A percentile compares a stretch with the other conserved stretches of the same genome.
phyloP scores from a whole-genome alignment of 2,113 vertebrate genomes.

The Nycticorax nycticorax region DNA sequence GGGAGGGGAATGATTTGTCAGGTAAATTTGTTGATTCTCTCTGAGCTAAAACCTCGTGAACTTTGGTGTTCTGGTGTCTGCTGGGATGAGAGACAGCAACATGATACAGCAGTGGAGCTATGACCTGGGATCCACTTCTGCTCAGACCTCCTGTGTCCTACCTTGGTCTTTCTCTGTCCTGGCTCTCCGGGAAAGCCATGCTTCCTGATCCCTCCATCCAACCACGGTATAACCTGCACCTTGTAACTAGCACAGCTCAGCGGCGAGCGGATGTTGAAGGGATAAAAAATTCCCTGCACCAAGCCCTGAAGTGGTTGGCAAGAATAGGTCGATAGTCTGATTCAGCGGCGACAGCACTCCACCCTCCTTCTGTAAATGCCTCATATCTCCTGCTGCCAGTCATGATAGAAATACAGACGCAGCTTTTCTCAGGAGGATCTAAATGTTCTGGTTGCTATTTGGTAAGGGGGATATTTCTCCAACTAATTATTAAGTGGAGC shows the following conservation, averaged over 20 bases:
- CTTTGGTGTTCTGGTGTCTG: background rate
- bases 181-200: background rate
- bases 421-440: conserved; percentile 26
- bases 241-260: background rate
- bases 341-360: background rate
- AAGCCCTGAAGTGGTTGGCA: background rate
- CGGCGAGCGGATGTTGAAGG: background rate
- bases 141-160: background rate
- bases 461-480: conserved; percentile 19
- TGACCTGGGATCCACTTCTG: background rate
- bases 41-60: background rate
- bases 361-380: conserved; percentile 13
- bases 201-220: background rate
- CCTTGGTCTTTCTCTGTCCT: background rate
- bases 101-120: background rate
- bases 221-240: background rate
- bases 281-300: background rate
- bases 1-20: background rate
- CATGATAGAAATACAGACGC: background rate
- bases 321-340: background rate
- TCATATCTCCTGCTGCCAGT: conserved; percentile 22
- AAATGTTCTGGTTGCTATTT: conserved; percentile 37
- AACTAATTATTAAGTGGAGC: conserved; percentile 43
- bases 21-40: background rate
- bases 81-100: background rate